Evolutionary conservation across 2,888 invertebrate genomes (phyloP).

Genomic region (Oscheius myriophilus): DNA sequence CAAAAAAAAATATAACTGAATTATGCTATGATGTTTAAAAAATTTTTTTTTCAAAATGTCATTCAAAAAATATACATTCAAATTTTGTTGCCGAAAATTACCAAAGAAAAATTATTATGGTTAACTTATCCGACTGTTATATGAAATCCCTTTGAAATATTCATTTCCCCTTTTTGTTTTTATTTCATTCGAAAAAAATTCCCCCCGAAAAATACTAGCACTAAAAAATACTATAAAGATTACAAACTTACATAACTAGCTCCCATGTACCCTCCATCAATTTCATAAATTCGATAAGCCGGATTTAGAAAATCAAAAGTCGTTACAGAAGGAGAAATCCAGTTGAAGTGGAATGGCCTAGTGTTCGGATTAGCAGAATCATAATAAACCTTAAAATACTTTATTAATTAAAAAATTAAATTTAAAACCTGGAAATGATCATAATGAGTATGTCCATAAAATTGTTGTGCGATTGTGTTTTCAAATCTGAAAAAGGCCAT

Average conservation of each 20-base stretch:
- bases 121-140: too few relatives aligned
- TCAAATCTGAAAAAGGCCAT: conserved; percentile 78
- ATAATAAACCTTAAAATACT: conserved; percentile 3
- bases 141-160: too few relatives aligned
- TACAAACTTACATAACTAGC: conserved; percentile 32
- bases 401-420: not conserved
- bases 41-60: too few relatives aligned
- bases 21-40: too few relatives aligned
- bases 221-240: too few relatives aligned
- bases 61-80: too few relatives aligned
- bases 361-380: conserved; percentile 46
- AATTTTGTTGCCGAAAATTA: too few relatives aligned
- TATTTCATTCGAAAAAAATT: too few relatives aligned
- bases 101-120: too few relatives aligned
- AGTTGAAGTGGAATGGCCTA: conserved; percentile 60
- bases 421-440: conserved; percentile 80
- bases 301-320: conserved; percentile 83
- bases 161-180: too few relatives aligned
- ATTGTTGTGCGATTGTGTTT: conserved; percentile 81
- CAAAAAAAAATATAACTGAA: too few relatives aligned
- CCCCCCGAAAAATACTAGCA: too few relatives aligned
- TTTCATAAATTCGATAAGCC: conserved; percentile 90
- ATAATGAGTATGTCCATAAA: conserved; percentile 90
- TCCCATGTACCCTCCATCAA: conserved; percentile 82
- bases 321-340: conserved; percentile 84